A percentile compares a stretch with the other conserved stretches of the same genome.
phyloP scores from a whole-genome alignment of 1,140 invertebrate species.

The Triops longicaudatus region DNA sequence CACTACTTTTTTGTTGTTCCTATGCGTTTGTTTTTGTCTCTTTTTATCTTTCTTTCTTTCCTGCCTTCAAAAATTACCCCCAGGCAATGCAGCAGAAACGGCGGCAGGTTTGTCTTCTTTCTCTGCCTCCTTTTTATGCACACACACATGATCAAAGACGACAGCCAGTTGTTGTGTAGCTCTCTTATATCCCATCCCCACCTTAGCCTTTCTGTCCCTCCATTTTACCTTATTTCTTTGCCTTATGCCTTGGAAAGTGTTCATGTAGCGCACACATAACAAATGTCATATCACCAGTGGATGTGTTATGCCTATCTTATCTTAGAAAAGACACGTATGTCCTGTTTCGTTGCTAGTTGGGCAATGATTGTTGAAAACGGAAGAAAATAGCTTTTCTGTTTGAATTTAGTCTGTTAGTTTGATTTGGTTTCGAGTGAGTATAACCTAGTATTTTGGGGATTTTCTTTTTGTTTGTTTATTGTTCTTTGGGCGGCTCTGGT shows the following conservation, averaged over 20 bases:
- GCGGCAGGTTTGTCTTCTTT: constrained; percentile 23
- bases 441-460: constrained; percentile 29
- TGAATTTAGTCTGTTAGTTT: constrained; percentile 18
- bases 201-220: neutral
- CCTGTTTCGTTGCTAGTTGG: neutral
- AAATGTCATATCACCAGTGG: neutral
- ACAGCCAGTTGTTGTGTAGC: neutral
- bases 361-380: neutral
- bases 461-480: constrained; percentile 29
- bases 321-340: neutral
- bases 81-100: constrained; percentile 27
- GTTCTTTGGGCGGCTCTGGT: constrained; percentile 38
- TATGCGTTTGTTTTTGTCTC: constrained; percentile 16
- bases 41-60: constrained; percentile 12
- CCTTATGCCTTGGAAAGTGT: neutral
- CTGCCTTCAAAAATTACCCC: constrained; percentile 15
- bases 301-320: neutral
- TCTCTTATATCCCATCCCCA: neutral
- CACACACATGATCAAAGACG: neutral
- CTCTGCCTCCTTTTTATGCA: constrained; percentile 1
- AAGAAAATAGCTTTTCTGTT: constrained; percentile 20
- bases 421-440: constrained; percentile 26
- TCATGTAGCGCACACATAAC: neutral
- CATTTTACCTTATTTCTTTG: neutral
- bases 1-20: constrained; percentile 22